A percentile compares a stretch with the other conserved stretches of the same genome.
Conservation (phyloP, 1,140 invertebrate genomes). For the Mya arenaria region DNA sequence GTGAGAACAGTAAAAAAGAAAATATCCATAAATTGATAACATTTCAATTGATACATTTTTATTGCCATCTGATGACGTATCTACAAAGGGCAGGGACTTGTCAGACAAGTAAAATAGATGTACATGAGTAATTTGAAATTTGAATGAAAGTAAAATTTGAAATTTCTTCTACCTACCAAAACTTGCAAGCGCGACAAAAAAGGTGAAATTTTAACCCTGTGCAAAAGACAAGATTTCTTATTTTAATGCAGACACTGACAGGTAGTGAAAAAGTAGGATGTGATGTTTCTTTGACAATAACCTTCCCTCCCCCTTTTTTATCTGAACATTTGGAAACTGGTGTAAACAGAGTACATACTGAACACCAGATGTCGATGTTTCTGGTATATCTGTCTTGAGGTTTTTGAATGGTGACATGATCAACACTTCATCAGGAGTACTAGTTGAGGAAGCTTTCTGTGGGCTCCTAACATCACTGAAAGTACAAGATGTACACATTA, state of each 20-base stretch:
- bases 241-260: conserved; percentile 26
- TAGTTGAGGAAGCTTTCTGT: conserved; percentile 26
- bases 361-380: conserved; percentile 25
- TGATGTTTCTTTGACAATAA: conserved; percentile 27
- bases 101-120: conserved; percentile 36
- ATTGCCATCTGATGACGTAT: conserved; percentile 29
- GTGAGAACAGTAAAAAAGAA: conserved; percentile 27
- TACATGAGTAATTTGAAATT: conserved; percentile 36
- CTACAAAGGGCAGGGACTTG: conserved; percentile 31
- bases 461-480: conserved; percentile 27
- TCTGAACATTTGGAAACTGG: conserved; percentile 29
- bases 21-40: conserved; percentile 29
- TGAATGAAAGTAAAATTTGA: conserved; percentile 19
- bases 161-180: conserved; percentile 22
- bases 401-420: conserved; percentile 29
- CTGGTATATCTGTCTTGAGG: conserved; percentile 26
- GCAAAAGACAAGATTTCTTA: conserved; percentile 29
- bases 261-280: conserved; percentile 25
- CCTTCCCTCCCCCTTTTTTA: conserved; percentile 28
- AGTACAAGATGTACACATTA: conserved; percentile 26
- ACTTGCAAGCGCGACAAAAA: conserved; percentile 25
- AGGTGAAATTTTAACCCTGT: conserved; percentile 24
- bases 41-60: conserved; percentile 36
- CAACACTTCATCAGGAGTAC: conserved; percentile 26
- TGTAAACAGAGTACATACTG: conserved; percentile 29